Conservation (phyloP, 2,888 invertebrate genomes). For the Polyommatus iphigenia region DNA sequence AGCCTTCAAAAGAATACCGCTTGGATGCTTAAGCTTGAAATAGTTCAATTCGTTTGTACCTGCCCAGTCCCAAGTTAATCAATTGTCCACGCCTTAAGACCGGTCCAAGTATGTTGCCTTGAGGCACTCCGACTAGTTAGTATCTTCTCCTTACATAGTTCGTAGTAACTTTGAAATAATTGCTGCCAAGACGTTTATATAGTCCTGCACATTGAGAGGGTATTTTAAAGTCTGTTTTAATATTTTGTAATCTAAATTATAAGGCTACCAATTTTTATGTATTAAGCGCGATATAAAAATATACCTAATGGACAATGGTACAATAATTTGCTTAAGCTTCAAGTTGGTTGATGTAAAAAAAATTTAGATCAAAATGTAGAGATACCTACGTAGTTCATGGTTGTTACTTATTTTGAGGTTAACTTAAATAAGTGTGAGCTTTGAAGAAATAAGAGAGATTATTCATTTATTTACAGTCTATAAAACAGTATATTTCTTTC, state of each 20-base stretch:
- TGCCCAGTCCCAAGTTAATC: conserved; percentile 9
- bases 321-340: no score
- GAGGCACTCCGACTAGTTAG: conserved; percentile 10
- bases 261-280: no score
- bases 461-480: no score
- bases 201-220: background rate
- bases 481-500: background rate
- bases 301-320: no score
- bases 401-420: background rate
- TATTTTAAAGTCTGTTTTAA: background rate
- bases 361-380: background rate
- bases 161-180: background rate
- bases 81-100: conserved; percentile 25
- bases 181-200: background rate
- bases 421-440: background rate
- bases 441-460: background rate
- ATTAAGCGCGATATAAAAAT: no score
- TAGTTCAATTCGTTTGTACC: background rate
- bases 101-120: conserved; percentile 26
- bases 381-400: background rate
- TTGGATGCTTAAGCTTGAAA: background rate
- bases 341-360: no score
- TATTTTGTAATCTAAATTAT: background rate
- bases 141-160: conserved; percentile 14
- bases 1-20: background rate